Conservation (phyloP, 2,113 vertebrate genomes). For the Lynx canadensis region DNA sequence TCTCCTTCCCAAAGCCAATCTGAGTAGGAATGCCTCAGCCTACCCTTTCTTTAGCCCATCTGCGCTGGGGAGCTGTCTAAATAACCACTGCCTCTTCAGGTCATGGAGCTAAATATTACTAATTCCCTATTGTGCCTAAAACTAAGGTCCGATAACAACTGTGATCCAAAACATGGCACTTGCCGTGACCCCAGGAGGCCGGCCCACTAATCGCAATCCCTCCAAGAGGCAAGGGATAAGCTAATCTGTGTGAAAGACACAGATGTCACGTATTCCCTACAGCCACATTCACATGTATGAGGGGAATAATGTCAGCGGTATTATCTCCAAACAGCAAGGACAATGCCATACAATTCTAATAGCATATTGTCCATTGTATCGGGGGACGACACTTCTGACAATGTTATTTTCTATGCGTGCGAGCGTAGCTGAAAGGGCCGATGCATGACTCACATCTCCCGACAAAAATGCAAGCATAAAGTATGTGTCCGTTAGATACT, state of each 20-base stretch:
- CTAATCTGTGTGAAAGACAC: constrained; percentile 75
- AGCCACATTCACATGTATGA: constrained; percentile 71
- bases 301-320: constrained; percentile 70
- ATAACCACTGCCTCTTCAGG: constrained; percentile 18
- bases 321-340: constrained; percentile 70
- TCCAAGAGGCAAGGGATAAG: constrained; percentile 63
- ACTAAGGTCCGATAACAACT: constrained; percentile 58
- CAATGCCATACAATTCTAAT: constrained; percentile 70
- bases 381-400: constrained; percentile 59
- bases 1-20: background rate
- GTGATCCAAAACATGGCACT: constrained; percentile 69
- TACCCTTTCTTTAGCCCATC: constrained; percentile 36
- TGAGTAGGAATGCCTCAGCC: background rate
- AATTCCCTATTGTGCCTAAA: constrained; percentile 52
- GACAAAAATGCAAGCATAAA: constrained; percentile 43
- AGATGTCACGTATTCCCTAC: constrained; percentile 69
- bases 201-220: constrained; percentile 44
- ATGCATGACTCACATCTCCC: constrained; percentile 69
- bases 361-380: constrained; percentile 73
- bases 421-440: constrained; percentile 53
- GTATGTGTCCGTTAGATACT: constrained; percentile 35
- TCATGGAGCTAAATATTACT: constrained; percentile 63
- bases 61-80: constrained; percentile 47
- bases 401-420: constrained; percentile 67
- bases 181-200: constrained; percentile 58